Evolutionary conservation across 23 tunicate species (phyloP).

Genomic region (Halocynthia roretzi): DNA sequence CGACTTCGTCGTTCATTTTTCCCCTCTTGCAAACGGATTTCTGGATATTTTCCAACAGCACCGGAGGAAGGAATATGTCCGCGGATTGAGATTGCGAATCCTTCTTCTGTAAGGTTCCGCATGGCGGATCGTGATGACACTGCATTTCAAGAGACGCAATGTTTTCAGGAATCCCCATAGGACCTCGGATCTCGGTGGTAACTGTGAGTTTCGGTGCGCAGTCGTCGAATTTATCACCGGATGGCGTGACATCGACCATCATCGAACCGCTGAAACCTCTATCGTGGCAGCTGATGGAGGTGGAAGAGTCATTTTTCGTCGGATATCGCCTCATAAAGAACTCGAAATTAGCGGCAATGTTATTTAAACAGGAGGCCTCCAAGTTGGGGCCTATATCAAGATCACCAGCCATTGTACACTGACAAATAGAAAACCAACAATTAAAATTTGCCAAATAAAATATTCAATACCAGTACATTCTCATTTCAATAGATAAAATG

Average conservation of each 20-base stretch:
- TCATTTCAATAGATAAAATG: too few species aligned
- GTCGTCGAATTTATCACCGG: slow-evolving; percentile 9
- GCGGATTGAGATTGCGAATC: neutral
- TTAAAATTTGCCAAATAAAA: too few species aligned
- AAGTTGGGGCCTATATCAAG: slow-evolving; percentile 5
- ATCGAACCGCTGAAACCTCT: slow-evolving; percentile 20
- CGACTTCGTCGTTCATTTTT: slow-evolving; percentile 2
- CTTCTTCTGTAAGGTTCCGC: slow-evolving; percentile 1
- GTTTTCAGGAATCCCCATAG: neutral
- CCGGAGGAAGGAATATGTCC: slow-evolving; percentile 4
- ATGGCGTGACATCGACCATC: neutral
- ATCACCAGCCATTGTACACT: slow-evolving; percentile 13
- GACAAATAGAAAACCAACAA: too few species aligned
- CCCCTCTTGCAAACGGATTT: slow-evolving; percentile 12
- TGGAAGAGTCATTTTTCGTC: neutral
- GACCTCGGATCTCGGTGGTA: neutral
- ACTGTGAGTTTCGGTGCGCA: slow-evolving; percentile 3
- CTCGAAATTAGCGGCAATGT: slow-evolving; percentile 3
- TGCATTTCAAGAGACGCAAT: slow-evolving; percentile 13
- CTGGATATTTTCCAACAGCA: slow-evolving; percentile 9
- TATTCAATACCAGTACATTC: too few species aligned
- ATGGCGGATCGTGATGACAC: slow-evolving; percentile 19
- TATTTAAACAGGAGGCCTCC: slow-evolving; percentile 9
- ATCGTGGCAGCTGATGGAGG: slow-evolving; percentile 1
- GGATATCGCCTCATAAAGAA: neutral